These are phyloP conservation scores for Phainopepla nitens DNA, from an alignment of 2,113 vertebrate species.

Conservation along the genomic window DNA sequence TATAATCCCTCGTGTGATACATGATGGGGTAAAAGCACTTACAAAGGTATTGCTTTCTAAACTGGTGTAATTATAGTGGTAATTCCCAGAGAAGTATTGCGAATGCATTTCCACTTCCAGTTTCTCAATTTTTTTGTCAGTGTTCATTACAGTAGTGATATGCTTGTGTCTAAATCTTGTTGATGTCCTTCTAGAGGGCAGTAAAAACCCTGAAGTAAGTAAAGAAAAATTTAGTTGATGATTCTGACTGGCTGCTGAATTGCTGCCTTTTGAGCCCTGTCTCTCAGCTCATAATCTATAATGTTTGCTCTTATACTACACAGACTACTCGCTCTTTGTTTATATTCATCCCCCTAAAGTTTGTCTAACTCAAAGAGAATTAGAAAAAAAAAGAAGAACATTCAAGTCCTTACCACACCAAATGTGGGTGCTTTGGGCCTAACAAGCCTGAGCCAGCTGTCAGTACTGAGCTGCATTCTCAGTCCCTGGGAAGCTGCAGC, in stretches of 20 bases:
- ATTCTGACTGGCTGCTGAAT: constrained; percentile 21
- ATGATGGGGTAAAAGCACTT: constrained; percentile 26
- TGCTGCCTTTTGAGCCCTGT: neutral
- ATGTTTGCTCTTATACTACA: neutral
- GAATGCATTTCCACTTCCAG: constrained; percentile 27
- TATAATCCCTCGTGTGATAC: neutral
- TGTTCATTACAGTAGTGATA: constrained; percentile 20
- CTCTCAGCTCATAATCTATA: neutral
- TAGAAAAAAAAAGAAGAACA: too few relatives aligned
- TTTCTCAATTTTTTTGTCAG: constrained; percentile 10
- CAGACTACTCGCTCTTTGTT: neutral
- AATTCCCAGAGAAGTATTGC: constrained; percentile 26
- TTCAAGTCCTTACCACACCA: neutral
- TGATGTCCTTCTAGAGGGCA: constrained; percentile 53
- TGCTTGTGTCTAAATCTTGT: constrained; percentile 47
- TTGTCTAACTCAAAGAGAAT: neutral
- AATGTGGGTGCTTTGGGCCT: neutral
- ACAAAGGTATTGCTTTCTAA: constrained; percentile 46
- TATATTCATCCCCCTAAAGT: neutral
- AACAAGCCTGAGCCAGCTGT: neutral
- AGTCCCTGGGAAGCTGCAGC: neutral
- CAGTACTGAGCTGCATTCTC: neutral
- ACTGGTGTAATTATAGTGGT: constrained; percentile 13
- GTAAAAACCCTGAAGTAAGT: constrained; percentile 26
- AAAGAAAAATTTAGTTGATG: constrained; percentile 16